A percentile compares a stretch with the other conserved stretches of the same genome.
Evolutionary conservation across 2,797 vertebrate species (phyloP).

Genomic region (Sphenodon punctatus): DNA sequence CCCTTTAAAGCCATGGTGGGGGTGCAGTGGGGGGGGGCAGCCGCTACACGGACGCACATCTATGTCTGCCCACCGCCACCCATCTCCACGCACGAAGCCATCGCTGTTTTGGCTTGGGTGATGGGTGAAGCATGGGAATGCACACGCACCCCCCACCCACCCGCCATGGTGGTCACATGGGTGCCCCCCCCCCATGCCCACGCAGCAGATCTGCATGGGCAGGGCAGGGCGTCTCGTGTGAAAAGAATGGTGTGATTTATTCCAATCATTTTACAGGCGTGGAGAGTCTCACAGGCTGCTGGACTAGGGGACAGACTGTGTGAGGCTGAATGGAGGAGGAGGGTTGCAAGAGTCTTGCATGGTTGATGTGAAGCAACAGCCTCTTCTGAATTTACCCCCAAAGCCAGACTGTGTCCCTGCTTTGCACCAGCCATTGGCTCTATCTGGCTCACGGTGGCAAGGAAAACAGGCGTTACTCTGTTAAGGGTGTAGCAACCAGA

Average conservation of each 20-base stretch:
- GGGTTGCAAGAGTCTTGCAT: rapidly evolving
- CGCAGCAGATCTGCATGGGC: no score
- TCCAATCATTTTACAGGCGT: background rate
- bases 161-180: no score
- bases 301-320: background rate
- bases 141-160: no score
- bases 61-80: no score
- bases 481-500: background rate
- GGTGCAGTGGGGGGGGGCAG: no score
- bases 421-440: background rate
- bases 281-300: background rate
- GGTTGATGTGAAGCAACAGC: background rate
- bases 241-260: no score
- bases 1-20: no score
- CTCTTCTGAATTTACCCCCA: background rate
- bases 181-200: no score
- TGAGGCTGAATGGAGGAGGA: background rate
- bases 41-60: no score
- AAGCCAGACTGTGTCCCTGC: background rate
- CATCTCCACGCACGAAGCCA: no score
- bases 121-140: no score
- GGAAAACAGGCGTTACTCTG: background rate
- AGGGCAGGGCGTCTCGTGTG: no score
- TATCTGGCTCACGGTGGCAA: rapidly evolving
- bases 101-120: background rate